Conservation (phyloP, 2,113 vertebrate genomes). For the Chionis minor region DNA sequence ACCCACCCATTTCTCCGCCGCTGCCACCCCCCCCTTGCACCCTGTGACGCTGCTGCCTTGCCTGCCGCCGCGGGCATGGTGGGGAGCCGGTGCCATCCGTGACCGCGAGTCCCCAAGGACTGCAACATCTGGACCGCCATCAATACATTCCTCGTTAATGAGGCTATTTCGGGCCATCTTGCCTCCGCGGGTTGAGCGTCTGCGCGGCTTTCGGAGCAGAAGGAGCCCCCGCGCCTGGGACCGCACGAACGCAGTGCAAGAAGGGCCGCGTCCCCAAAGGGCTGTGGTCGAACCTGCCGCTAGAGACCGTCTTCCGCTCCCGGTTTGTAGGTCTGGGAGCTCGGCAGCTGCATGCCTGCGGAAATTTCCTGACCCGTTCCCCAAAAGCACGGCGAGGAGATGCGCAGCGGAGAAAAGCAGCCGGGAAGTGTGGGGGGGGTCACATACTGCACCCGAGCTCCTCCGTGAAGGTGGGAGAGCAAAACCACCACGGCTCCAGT, state of each 20-base stretch:
- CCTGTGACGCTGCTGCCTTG: not conserved
- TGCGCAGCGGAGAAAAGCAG: fast-evolving
- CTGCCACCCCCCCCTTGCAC: fast-evolving
- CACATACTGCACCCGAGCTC: not conserved
- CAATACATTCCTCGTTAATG: not conserved
- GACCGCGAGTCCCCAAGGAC: not conserved
- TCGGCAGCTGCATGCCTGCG: not conserved
- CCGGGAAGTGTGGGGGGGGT: not conserved
- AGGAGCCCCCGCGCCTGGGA: not conserved
- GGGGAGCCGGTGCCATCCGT: not conserved
- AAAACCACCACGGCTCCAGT: not conserved
- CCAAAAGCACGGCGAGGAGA: not conserved
- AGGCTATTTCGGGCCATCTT: not conserved
- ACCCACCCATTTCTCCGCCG: not conserved
- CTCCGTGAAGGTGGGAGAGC: not conserved
- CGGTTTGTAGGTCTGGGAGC: not conserved
- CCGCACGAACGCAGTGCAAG: fast-evolving
- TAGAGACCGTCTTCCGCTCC: fast-evolving
- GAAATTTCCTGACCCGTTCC: fast-evolving
- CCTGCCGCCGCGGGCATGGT: not conserved
- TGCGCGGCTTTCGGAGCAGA: not conserved
- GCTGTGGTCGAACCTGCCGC: fast-evolving
- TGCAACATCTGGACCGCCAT: not conserved
- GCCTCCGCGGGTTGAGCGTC: not conserved
- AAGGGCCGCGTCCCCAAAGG: not conserved